Conservation (phyloP, 1,140 invertebrate species). For the Pachypeltis micranthus region DNA sequence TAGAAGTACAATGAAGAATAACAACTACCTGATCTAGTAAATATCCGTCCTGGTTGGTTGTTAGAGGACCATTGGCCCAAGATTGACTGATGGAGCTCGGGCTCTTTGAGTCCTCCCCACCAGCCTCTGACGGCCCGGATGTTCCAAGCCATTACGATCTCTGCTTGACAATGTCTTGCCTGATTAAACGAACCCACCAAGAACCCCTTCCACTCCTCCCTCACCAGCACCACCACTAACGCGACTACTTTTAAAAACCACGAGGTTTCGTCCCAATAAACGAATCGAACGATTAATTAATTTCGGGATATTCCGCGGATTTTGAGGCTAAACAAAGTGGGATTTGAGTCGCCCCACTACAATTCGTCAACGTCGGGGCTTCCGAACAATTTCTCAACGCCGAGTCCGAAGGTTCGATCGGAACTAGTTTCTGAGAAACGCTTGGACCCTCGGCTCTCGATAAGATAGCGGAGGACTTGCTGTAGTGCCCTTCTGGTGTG, state of each 20-base stretch:
- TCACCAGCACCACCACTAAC: neutral
- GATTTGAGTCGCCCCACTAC: too few species aligned
- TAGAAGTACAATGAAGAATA: too few species aligned
- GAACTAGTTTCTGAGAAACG: too few species aligned
- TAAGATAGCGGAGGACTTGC: too few species aligned
- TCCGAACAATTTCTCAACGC: too few species aligned
- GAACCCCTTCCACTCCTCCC: neutral
- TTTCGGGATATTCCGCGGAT: neutral
- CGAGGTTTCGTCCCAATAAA: neutral
- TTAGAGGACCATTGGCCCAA: neutral
- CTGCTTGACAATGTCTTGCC: neutral
- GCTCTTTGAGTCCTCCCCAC: neutral
- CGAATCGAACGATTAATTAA: neutral
- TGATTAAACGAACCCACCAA: neutral
- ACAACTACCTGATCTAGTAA: neutral
- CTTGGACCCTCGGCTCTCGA: too few species aligned
- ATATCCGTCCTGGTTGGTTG: neutral
- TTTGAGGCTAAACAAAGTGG: too few species aligned
- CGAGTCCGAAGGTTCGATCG: too few species aligned
- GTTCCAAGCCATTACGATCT: neutral
- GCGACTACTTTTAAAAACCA: neutral
- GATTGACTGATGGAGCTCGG: neutral
- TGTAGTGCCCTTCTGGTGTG: too few species aligned
- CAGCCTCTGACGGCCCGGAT: neutral
- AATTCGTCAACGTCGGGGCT: too few species aligned